Base-by-base conservation (phyloP, 2,113 vertebrate species). In the Hepsetus odoe region DNA sequence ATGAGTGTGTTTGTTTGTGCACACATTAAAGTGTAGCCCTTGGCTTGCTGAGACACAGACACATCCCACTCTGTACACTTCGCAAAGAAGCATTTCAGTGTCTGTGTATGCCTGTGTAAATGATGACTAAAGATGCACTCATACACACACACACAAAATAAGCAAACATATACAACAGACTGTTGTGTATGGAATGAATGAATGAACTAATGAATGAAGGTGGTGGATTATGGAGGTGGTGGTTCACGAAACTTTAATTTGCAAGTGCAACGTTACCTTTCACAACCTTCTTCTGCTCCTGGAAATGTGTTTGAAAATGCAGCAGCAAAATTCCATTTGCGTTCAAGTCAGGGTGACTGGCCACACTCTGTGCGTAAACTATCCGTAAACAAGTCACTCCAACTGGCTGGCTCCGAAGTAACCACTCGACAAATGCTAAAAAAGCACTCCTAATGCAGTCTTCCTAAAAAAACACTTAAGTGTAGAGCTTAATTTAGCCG, bases 261-360 rank as follows among this genome's bases (percentile, higher is more conserved):
- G n/a, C n/a, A 26, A 18, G 6, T 55, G 38, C 24, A 20, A 18
- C 5, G 28, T 51, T 12, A 53, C 35, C 14, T 59, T 42, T 24
- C 26, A 55, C 2, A 2, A 30, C 71, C 4, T 38, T 28, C 7
- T 49, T 42, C 3, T 59, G 33, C 13, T 30, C 42, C 9, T 38
- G 51, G 8, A 73, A 58, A 72, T 10, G n/a, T 18, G 24, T n/a
- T 53, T 70, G 20, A 24, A 56, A 72, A 18, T 12, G 28, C 33
- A 73, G 49, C 71, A 49, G 64, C 64, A 30, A 20, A 69, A 67
- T 74, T 61, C 72, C 53, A 49, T 69, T 59, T 76, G 74, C 49
- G 66, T 74, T 40, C 32, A 14, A 22, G 33, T 40, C 14, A 16
- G 28, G 35, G 53, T 40, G 5, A 6, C 24, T n/a, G 73, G 66